These are phyloP conservation scores for Vicugna pacos DNA, from an alignment of 2,113 vertebrate genomes.

Conservation along the genomic window DNA sequence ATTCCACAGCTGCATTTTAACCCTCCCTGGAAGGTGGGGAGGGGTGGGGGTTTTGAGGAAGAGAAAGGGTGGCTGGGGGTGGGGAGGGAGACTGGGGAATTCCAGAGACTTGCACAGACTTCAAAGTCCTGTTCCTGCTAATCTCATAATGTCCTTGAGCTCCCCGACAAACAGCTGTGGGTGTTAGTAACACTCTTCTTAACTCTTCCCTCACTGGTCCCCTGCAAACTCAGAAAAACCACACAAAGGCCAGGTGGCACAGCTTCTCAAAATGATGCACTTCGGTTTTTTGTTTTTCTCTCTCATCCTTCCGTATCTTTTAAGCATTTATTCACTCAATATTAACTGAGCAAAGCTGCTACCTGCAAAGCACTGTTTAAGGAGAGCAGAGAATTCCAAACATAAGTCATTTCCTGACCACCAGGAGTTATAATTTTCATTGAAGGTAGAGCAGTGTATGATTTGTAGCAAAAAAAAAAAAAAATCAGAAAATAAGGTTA, in stretches of 20 bases:
- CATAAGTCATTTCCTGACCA: not conserved
- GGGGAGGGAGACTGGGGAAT: constrained; percentile 55
- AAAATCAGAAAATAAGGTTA: not conserved
- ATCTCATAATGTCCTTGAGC: constrained; percentile 77
- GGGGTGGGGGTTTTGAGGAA: not conserved
- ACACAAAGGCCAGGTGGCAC: not conserved
- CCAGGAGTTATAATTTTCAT: not conserved
- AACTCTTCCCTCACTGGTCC: constrained; percentile 51
- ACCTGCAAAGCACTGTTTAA: not conserved
- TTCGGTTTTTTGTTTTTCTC: not conserved
- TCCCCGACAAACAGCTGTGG: constrained; percentile 72
- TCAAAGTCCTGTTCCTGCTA: constrained; percentile 77
- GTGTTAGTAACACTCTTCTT: constrained; percentile 59
- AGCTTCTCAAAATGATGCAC: not conserved
- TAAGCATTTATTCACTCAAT: not conserved
- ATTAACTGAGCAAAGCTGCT: not conserved
- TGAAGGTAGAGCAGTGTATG: not conserved
- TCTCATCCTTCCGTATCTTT: not conserved
- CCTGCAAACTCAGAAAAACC: not conserved
- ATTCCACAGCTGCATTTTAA: constrained; percentile 35
- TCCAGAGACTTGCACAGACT: constrained; percentile 66
- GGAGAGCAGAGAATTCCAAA: not conserved
- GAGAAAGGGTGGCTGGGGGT: not conserved
- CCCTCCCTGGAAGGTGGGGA: not conserved
- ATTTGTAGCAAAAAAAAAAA: not conserved